Evolutionary conservation across 2,888 invertebrate species (phyloP), one percentile per base, ranked within the genome.

Genomic region (Orchesella flavescens): DNA sequence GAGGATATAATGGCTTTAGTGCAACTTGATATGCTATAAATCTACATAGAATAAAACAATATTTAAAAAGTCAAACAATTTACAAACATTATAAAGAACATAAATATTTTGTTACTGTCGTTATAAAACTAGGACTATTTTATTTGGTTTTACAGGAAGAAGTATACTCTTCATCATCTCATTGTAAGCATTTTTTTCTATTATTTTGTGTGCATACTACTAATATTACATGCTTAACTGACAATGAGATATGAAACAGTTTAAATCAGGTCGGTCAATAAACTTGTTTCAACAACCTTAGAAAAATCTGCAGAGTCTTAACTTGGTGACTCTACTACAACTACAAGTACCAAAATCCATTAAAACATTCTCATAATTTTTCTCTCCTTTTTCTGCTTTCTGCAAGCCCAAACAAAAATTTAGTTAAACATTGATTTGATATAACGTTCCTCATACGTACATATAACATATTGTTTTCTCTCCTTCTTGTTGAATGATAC

Each of bases 261-360:
- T 85, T 83, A 84, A 86, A 86, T 86, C 85, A 86, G 86, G 86
- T 84, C 85, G 85, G 85, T 86, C 85, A 86, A 84, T 86, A 86
- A 85, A 83, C 83, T 83, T 83, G 83, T 83, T 83, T 81, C 46
- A 49, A 63, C 43, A 76, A 74, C 34, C 61, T 68, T 59, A 71
- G 65, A 75, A 82, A 71, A 68, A 78, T 71, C 17, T 63, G 81
- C 74, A 69, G 81, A 82, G 49, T 82, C 69, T 17, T n/a, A 61
- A 69, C 53, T 69, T 3, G 69, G 53, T 71, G 13, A n/a, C n/a
- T 34, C 43, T 10, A 65, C 7, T 24, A 57, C 19, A n/a, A n/a
- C 46, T 46, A 46, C 7, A 46, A 46, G 13, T 21, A 17, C 7
- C 57, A 61, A 61, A 43, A 65, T 65, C 65, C 65, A 65, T 65